Evolutionary conservation across 2,113 vertebrate species (phyloP).

Genomic region (Platanista minor): DNA sequence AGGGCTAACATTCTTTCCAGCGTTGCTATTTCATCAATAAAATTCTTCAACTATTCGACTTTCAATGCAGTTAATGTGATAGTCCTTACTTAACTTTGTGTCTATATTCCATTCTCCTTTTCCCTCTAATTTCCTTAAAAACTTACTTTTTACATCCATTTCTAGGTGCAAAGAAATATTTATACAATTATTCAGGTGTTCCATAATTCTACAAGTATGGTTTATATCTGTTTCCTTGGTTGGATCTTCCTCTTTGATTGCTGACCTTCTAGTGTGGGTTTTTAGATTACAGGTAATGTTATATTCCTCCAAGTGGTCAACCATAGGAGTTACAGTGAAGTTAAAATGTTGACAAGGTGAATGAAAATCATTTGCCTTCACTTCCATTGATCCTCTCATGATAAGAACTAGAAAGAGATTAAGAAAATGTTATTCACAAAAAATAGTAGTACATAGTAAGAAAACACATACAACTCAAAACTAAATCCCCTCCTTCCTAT

Average conservation of each 20-base stretch:
- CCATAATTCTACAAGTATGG: slow-evolving; percentile 66
- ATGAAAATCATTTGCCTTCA: slow-evolving; percentile 48
- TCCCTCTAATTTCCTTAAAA: slow-evolving; percentile 28
- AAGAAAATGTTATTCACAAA: slow-evolving; percentile 7
- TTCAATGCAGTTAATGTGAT: not conserved
- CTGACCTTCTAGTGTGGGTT: slow-evolving; percentile 44
- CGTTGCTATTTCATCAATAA: not conserved
- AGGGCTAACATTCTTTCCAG: not conserved
- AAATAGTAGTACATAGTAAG: not conserved
- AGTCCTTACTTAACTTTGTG: not conserved
- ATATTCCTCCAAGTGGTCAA: slow-evolving; percentile 37
- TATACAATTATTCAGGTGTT: slow-evolving; percentile 60
- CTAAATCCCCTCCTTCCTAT: slow-evolving; percentile 15
- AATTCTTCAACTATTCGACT: not conserved
- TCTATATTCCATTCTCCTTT: not conserved
- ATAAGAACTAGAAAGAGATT: slow-evolving; percentile 66
- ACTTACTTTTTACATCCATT: slow-evolving; percentile 79
- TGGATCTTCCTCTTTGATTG: not conserved
- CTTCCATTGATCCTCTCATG: slow-evolving; percentile 55
- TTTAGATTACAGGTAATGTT: slow-evolving; percentile 63
- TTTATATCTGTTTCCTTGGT: not conserved
- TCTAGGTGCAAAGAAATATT: slow-evolving; percentile 76
- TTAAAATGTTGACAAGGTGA: slow-evolving; percentile 72
- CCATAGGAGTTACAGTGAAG: slow-evolving; percentile 51
- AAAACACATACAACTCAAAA: not conserved